These are phyloP conservation scores for Drosophila funebris DNA, from an alignment of 1,140 invertebrate genomes.

Conservation along the genomic window DNA sequence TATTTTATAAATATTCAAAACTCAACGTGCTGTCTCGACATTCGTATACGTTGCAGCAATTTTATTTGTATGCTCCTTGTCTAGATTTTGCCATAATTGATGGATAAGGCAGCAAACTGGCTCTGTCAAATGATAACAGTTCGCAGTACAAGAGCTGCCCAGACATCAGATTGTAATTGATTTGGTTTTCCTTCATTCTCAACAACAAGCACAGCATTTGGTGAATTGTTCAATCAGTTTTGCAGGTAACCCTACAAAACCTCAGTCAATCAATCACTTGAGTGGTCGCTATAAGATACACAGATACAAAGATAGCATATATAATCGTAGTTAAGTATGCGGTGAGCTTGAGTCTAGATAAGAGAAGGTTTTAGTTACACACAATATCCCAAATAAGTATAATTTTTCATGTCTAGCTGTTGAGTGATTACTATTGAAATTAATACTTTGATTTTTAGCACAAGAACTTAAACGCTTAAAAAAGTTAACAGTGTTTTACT, in stretches of 20 bases:
- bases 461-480: no score
- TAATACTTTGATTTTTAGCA: not conserved
- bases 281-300: conserved; percentile 61
- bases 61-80: not conserved
- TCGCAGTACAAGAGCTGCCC: conserved; percentile 25
- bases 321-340: conserved; percentile 3
- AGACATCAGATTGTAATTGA: conserved; percentile 7
- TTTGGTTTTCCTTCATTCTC: not conserved
- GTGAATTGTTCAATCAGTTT: conserved; percentile 11
- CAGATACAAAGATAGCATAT: conserved; percentile 26
- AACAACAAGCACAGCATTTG: not conserved
- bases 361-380: not conserved
- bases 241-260: conserved; percentile 32
- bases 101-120: conserved; percentile 13
- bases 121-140: conserved; percentile 39
- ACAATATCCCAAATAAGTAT: conserved; percentile 11
- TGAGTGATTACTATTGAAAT: conserved; percentile 5
- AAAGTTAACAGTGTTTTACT: no score
- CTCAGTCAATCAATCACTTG: conserved; percentile 62
- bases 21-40: conserved; percentile 26
- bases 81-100: conserved; percentile 54
- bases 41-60: not conserved
- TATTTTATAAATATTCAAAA: conserved; percentile 69
- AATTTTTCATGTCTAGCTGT: not conserved
- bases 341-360: not conserved